Conservation (phyloP, 2,888 invertebrate species). For the Cantharis rustica region DNA sequence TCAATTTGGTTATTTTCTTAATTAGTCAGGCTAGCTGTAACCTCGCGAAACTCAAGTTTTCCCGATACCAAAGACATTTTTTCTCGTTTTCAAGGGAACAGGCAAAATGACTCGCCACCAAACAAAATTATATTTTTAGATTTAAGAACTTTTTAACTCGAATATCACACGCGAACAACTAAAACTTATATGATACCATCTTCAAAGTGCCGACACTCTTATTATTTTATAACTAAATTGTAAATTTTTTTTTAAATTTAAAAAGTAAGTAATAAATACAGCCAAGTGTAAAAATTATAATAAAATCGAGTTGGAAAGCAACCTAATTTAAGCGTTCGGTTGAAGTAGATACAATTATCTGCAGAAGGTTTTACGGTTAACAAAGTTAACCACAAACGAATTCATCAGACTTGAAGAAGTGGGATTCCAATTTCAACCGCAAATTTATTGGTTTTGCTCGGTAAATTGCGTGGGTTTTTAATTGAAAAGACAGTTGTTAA, state of each 20-base stretch:
- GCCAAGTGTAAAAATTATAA: neutral
- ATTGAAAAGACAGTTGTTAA: neutral
- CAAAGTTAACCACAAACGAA: conserved; percentile 1
- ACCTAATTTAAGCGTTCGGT: neutral
- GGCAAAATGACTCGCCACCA: too few species aligned
- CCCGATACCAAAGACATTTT: neutral
- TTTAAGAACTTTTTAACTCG: too few species aligned
- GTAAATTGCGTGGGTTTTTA: neutral
- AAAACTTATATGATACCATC: too few species aligned
- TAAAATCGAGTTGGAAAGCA: neutral
- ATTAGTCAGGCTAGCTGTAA: neutral
- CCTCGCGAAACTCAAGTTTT: neutral
- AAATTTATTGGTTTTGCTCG: neutral
- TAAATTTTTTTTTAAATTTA: too few species aligned
- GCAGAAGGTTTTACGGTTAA: conserved; percentile 1
- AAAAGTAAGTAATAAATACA: neutral
- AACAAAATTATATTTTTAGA: too few species aligned
- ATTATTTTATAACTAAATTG: too few species aligned
- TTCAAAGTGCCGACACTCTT: too few species aligned
- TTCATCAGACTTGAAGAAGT: conserved; percentile 4
- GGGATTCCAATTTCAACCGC: conserved; percentile 2
- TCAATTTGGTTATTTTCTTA: neutral
- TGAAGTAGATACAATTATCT: neutral
- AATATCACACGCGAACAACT: too few species aligned
- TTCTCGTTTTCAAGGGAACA: neutral